Percentiles rank a stretch among this genome's conserved stretches.
Evolutionary conservation across 2,797 vertebrate species (phyloP).

Genomic region (Nannoperca australis): DNA sequence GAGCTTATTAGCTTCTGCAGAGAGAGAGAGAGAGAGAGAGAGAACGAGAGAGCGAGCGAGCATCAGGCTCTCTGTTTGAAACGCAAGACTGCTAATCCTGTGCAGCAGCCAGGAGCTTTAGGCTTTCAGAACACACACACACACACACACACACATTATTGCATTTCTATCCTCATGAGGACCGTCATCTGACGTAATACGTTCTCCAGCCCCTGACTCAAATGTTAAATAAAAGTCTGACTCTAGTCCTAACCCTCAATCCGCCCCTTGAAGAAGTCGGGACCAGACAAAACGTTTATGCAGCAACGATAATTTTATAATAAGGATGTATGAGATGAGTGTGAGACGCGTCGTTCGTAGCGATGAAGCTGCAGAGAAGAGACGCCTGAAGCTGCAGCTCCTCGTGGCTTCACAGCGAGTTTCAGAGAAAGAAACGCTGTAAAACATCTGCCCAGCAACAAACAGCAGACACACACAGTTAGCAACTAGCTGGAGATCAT

Average conservation of each 20-base stretch:
- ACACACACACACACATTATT: neutral
- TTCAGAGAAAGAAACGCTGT: neutral
- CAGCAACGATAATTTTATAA: too few relatives aligned
- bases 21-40: constrained; percentile 35
- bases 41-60: too few relatives aligned
- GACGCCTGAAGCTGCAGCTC: neutral
- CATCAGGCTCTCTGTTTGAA: constrained; percentile 41
- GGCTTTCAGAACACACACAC: constrained; percentile 18
- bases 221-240: neutral
- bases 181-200: neutral
- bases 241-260: neutral
- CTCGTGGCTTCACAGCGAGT: neutral
- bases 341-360: neutral
- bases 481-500: neutral
- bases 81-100: constrained; percentile 61
- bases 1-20: constrained; percentile 66
- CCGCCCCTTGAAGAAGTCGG: too few relatives aligned
- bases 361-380: neutral
- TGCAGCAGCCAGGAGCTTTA: constrained; percentile 55
- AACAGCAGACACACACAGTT: neutral
- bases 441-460: neutral
- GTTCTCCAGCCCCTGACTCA: neutral
- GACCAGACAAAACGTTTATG: neutral
- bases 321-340: neutral
- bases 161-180: constrained; percentile 23